Conservation (phyloP, 2,797 vertebrate species). For the Alosa sapidissima region DNA sequence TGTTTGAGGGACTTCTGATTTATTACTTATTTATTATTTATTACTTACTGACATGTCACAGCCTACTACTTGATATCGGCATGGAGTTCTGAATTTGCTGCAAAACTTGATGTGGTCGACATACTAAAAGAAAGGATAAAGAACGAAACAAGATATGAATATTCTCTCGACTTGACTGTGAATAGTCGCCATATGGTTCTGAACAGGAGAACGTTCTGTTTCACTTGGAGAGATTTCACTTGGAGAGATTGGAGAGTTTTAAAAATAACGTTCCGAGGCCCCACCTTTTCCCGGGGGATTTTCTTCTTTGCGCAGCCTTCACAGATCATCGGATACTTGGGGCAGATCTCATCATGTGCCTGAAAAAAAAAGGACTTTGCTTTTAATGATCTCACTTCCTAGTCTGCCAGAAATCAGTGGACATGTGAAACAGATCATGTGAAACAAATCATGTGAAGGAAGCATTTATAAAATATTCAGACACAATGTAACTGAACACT, state of each 20-base stretch:
- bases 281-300: conserved; percentile 87
- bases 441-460: neutral
- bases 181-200: conserved; percentile 34
- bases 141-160: conserved; percentile 48
- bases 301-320: conserved; percentile 89
- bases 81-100: conserved; percentile 83
- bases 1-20: conserved; percentile 44
- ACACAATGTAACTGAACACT: neutral
- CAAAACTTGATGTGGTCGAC: conserved; percentile 88
- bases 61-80: conserved; percentile 85
- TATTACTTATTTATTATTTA: conserved; percentile 68
- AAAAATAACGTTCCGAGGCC: conserved; percentile 15
- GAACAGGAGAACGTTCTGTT: conserved; percentile 1
- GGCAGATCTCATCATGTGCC: conserved; percentile 90
- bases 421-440: neutral
- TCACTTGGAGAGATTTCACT: neutral
- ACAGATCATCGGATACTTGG: conserved; percentile 89
- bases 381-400: conserved; percentile 21
- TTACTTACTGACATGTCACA: conserved; percentile 86
- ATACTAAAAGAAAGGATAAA: conserved; percentile 76
- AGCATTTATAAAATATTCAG: neutral
- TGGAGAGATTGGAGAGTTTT: neutral
- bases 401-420: neutral
- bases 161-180: conserved; percentile 14
- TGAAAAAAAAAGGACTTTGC: conserved; percentile 51